phyloP scores from a whole-genome alignment of 2,888 invertebrate genomes.

The Agrypnus murinus region DNA sequence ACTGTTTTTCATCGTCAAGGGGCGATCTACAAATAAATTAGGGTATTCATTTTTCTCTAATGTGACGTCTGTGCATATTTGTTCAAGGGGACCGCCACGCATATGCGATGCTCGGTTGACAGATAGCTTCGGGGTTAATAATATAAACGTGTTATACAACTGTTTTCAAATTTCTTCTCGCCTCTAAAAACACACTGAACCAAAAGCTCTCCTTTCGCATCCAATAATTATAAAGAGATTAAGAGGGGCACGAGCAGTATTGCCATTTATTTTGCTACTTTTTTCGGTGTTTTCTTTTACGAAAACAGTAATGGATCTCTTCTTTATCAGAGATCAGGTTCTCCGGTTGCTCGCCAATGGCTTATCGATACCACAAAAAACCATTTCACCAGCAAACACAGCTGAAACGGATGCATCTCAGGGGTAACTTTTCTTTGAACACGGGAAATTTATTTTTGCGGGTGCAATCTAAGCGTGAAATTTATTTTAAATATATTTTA shows the following conservation, averaged over 20 bases:
- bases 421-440: conserved; percentile 31
- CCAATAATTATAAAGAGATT: conserved; percentile 49
- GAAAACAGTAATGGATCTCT: conserved; percentile 51
- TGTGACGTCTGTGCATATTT: conserved; percentile 57
- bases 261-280: conserved; percentile 44
- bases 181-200: conserved; percentile 27
- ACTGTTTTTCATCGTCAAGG: conserved; percentile 45
- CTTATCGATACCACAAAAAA: conserved; percentile 51
- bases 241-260: conserved; percentile 26
- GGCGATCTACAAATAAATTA: conserved; percentile 58
- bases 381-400: conserved; percentile 38
- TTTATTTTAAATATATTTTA: too few relatives aligned
- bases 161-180: conserved; percentile 17
- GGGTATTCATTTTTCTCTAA: conserved; percentile 56
- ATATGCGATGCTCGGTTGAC: conserved; percentile 53
- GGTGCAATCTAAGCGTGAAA: too few relatives aligned
- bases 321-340: conserved; percentile 53
- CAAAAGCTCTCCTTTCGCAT: conserved; percentile 4
- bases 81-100: conserved; percentile 47
- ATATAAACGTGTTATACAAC: conserved; percentile 19
- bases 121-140: conserved; percentile 50
- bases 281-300: conserved; percentile 45
- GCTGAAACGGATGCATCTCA: conserved; percentile 38
- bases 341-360: conserved; percentile 43
- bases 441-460: too few relatives aligned